Conservation (phyloP, 2,797 vertebrate genomes). For the Lindbergichthys nudifrons region DNA sequence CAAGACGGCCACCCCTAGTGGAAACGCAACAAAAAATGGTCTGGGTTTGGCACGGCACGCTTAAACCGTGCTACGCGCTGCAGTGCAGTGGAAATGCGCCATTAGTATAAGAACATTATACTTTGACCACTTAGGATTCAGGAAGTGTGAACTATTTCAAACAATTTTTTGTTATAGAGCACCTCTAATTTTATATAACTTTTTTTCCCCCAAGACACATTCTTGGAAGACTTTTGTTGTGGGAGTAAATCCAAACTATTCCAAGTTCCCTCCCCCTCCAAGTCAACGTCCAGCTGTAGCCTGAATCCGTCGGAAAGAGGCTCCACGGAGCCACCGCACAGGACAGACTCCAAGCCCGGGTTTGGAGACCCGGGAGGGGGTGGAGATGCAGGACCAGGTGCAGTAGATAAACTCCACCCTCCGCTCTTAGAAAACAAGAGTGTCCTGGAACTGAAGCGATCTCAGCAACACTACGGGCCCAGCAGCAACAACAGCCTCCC, state of each 20-base stretch:
- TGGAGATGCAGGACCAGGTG: slow-evolving; percentile 61
- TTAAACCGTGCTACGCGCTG: no score
- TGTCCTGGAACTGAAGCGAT: slow-evolving; percentile 90
- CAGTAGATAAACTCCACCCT: slow-evolving; percentile 72
- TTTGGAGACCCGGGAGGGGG: slow-evolving; percentile 82
- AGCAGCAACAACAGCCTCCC: slow-evolving; percentile 58
- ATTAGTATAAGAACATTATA: no score
- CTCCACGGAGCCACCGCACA: slow-evolving; percentile 73
- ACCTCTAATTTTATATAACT: not conserved
- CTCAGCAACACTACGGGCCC: slow-evolving; percentile 81
- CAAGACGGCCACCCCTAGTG: no score
- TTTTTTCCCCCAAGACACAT: slow-evolving; percentile 84
- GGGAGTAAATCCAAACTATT: slow-evolving; percentile 84
- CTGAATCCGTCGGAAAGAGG: slow-evolving; percentile 53
- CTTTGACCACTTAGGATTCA: no score
- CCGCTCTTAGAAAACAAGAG: slow-evolving; percentile 89
- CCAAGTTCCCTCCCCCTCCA: slow-evolving; percentile 57
- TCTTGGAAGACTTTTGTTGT: slow-evolving; percentile 96
- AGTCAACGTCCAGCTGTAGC: slow-evolving; percentile 41
- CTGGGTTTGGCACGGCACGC: no score
- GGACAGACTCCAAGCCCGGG: slow-evolving; percentile 82
- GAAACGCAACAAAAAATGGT: no score
- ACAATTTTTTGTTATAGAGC: no score
- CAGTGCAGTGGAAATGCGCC: no score
- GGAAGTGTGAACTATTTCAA: no score